Percentiles rank a stretch among this genome's conserved stretches.
Conservation (phyloP, 2,113 vertebrate species). For the Calidris pugnax region DNA sequence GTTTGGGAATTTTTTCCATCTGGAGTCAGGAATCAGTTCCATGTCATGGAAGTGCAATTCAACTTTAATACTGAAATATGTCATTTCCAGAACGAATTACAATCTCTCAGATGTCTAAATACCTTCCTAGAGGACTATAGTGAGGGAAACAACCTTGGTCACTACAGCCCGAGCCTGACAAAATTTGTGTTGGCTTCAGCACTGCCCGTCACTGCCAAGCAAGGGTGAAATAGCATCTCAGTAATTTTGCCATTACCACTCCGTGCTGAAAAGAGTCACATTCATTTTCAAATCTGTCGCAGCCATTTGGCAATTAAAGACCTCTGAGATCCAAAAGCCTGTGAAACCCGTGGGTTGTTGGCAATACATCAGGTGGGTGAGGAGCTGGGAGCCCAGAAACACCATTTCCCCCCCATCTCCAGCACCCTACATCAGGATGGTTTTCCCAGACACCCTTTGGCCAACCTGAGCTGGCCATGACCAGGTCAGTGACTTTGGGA, state of each 20-base stretch:
- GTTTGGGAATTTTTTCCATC: constrained; percentile 43
- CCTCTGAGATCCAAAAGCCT: neutral
- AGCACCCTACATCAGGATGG: neutral
- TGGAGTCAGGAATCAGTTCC: constrained; percentile 32
- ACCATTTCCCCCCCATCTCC: neutral
- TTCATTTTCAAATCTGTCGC: neutral
- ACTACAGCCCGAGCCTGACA: neutral
- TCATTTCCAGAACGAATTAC: constrained; percentile 31
- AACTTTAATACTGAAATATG: constrained; percentile 35
- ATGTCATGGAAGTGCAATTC: constrained; percentile 44
- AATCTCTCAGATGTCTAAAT: neutral
- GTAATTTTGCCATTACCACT: neutral
- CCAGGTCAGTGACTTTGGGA: neutral
- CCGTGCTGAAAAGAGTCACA: neutral
- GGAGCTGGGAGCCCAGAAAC: neutral
- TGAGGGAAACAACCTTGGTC: neutral
- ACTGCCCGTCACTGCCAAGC: neutral
- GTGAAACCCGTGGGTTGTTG: rapidly evolving
- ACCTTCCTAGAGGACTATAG: neutral
- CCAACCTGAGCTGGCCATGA: neutral
- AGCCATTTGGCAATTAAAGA: neutral
- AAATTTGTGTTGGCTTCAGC: constrained; percentile 27
- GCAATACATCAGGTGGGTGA: neutral
- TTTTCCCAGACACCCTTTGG: neutral
- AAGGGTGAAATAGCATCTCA: neutral